Evolutionary conservation across 2,797 vertebrate species (phyloP).

Genomic region (Dendrocincla tyrannina): DNA sequence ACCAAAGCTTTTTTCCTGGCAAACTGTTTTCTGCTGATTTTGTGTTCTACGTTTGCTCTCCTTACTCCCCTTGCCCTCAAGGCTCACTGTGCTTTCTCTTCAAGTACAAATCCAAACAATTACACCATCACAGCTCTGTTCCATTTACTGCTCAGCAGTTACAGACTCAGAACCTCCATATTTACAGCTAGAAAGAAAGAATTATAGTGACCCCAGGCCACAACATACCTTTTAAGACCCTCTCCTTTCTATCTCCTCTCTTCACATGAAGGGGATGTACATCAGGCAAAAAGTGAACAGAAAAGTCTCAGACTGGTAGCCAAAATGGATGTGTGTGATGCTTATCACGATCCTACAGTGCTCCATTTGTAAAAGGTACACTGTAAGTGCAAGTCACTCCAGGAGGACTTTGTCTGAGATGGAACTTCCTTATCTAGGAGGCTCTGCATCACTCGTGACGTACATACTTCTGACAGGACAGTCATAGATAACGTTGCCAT

Average conservation of each 20-base stretch:
- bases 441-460: background rate
- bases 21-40: background rate
- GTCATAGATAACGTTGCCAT: background rate
- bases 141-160: conserved; percentile 24
- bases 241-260: background rate
- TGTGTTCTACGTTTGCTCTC: background rate
- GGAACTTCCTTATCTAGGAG: background rate
- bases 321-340: background rate
- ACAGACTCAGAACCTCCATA: background rate
- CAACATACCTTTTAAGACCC: background rate
- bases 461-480: fast-evolving
- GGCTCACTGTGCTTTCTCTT: background rate
- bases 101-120: conserved; percentile 4
- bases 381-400: background rate
- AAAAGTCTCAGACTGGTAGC: background rate
- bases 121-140: background rate
- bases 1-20: background rate
- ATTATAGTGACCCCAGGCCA: background rate
- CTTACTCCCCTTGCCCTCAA: background rate
- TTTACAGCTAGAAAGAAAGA: background rate
- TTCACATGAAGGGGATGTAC: background rate
- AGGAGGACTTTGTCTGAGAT: background rate
- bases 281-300: background rate
- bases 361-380: background rate
- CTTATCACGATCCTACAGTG: background rate